Percentiles rank a stretch among this genome's conserved stretches.
Evolutionary conservation across 2,888 invertebrate species (phyloP).

Genomic region (Troides helena): DNA sequence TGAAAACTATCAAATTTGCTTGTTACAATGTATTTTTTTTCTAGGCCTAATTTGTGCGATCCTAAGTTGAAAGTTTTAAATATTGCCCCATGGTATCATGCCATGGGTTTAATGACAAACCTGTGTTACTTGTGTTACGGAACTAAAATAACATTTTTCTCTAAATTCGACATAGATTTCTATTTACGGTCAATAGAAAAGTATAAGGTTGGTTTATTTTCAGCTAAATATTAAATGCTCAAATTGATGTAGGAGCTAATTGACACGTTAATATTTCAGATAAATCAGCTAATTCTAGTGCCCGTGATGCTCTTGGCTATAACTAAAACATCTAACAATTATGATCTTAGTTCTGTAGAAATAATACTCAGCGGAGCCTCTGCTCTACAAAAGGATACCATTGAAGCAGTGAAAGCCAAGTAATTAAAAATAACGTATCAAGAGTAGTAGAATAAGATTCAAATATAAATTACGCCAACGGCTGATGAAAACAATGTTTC

Average conservation of each 20-base stretch:
- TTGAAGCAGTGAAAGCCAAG: constrained; percentile 18
- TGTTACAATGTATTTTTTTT: not conserved
- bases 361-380: constrained; percentile 33
- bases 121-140: constrained; percentile 8
- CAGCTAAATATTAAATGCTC: not conserved
- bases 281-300: constrained; percentile 29
- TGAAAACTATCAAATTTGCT: not conserved
- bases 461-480: not conserved
- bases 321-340: constrained; percentile 32
- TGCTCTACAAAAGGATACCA: constrained; percentile 29
- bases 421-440: not conserved
- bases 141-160: constrained; percentile 21
- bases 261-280: constrained; percentile 28
- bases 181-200: constrained; percentile 31
- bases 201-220: constrained; percentile 33
- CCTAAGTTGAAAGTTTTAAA: constrained; percentile 14
- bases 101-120: constrained; percentile 28
- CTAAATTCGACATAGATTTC: constrained; percentile 30
- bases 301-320: constrained; percentile 34
- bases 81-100: constrained; percentile 33
- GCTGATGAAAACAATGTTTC: not conserved
- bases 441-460: not conserved
- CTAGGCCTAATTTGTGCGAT: constrained; percentile 19
- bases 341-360: constrained; percentile 35
- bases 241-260: not conserved